A percentile compares a stretch with the other conserved stretches of the same genome.
These are phyloP conservation scores for Meiosimyza decipiens DNA, from an alignment of 2,888 invertebrate genomes.

Conservation along the genomic window DNA sequence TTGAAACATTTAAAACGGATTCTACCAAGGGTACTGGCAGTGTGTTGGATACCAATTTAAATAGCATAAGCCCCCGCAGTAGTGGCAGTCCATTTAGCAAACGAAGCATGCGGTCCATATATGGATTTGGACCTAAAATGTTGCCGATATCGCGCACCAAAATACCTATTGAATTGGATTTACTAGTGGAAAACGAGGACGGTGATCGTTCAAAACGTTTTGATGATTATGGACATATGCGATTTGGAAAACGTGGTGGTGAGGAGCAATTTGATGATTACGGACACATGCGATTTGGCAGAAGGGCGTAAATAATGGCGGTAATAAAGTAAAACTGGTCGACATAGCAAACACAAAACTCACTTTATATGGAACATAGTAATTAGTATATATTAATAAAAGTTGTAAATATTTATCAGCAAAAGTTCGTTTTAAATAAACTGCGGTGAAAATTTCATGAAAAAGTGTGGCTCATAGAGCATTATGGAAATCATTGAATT, in stretches of 20 bases:
- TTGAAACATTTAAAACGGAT: constrained; percentile 8
- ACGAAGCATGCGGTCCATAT: constrained; percentile 53
- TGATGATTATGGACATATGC: constrained; percentile 80
- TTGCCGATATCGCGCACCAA: constrained; percentile 57
- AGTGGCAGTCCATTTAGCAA: constrained; percentile 37
- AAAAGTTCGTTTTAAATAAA: no score
- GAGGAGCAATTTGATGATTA: constrained; percentile 80
- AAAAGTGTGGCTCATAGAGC: no score
- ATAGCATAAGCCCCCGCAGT: constrained; percentile 13
- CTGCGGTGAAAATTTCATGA: no score
- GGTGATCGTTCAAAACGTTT: constrained; percentile 69
- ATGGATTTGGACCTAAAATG: constrained; percentile 50
- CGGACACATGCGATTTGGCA: constrained; percentile 79
- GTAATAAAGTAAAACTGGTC: no score
- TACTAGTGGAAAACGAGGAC: constrained; percentile 60
- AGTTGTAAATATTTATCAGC: no score
- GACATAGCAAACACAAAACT: no score
- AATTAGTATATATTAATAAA: no score
- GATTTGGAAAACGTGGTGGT: constrained; percentile 71
- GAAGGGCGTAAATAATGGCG: constrained; percentile 61
- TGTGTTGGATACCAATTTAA: constrained; percentile 29
- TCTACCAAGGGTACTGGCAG: constrained; percentile 30
- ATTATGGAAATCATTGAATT: no score
- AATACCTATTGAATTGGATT: constrained; percentile 61
- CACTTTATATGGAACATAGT: no score